A percentile compares a stretch with the other conserved stretches of the same genome.
Conservation (phyloP, 2,888 invertebrate species). For the Drosophila gaucha region DNA sequence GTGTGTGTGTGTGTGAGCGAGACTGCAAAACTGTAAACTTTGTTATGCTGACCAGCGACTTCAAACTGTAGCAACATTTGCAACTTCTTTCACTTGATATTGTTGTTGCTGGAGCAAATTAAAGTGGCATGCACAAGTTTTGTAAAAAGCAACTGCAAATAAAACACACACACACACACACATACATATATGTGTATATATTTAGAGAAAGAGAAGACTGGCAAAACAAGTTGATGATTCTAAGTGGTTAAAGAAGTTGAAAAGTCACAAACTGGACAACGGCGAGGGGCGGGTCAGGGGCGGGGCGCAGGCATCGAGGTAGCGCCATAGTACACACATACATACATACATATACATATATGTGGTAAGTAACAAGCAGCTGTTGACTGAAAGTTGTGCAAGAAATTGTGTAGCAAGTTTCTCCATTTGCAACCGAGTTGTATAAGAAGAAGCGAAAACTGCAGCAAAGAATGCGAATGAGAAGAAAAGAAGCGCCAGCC, state of each 20-base stretch:
- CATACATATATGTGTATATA: slow-evolving; percentile 3
- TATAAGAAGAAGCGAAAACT: slow-evolving; percentile 15
- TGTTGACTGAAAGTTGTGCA: slow-evolving; percentile 66
- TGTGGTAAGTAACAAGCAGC: slow-evolving; percentile 52
- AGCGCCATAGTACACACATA: neutral
- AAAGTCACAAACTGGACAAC: slow-evolving; percentile 71
- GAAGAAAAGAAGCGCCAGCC: neutral
- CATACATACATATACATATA: neutral
- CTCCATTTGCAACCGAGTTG: slow-evolving; percentile 42
- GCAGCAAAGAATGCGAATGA: slow-evolving; percentile 21
- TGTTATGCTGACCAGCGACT: slow-evolving; percentile 32
- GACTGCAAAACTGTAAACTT: slow-evolving; percentile 39
- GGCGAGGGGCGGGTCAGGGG: neutral
- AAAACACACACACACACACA: slow-evolving; percentile 34
- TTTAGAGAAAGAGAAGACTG: slow-evolving; percentile 30
- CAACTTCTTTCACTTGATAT: slow-evolving; percentile 15
- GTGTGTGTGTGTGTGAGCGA: slow-evolving; percentile 8
- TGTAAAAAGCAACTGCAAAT: slow-evolving; percentile 44
- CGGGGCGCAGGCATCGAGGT: neutral
- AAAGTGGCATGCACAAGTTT: slow-evolving; percentile 67
- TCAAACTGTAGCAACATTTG: slow-evolving; percentile 33
- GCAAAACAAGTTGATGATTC: slow-evolving; percentile 76
- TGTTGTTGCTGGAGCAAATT: slow-evolving; percentile 51
- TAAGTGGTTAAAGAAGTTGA: slow-evolving; percentile 77
- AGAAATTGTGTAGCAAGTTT: slow-evolving; percentile 50